A percentile compares a stretch with the other conserved stretches of the same genome.
Conservation (phyloP, 2,888 invertebrate species). For the Caenorhabditis sp. region DNA sequence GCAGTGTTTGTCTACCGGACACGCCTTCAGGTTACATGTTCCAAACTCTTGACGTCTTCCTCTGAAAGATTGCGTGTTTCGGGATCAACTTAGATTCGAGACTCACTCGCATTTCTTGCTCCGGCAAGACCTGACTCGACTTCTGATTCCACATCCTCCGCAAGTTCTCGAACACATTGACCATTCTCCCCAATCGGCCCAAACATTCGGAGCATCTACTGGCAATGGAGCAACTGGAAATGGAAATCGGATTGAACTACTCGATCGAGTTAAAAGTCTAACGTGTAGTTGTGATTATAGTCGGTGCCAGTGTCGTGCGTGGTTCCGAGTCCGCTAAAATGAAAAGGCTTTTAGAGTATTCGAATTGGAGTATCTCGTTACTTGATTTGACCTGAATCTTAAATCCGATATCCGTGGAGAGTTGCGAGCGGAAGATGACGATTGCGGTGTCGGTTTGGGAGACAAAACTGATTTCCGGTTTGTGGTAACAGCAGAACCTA, state of each 20-base stretch:
- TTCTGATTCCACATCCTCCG: constrained; percentile 80
- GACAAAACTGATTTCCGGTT: constrained; percentile 93
- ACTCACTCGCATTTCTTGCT: constrained; percentile 79
- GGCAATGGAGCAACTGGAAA: constrained; percentile 66
- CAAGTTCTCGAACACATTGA: constrained; percentile 78
- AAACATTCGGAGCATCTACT: constrained; percentile 71
- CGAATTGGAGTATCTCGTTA: constrained; percentile 54
- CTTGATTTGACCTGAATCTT: constrained; percentile 71
- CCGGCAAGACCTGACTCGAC: constrained; percentile 73
- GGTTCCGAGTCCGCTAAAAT: constrained; percentile 64
- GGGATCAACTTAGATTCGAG: too few relatives aligned
- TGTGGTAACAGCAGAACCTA: constrained; percentile 81
- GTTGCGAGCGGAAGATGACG: constrained; percentile 86
- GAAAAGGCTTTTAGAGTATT: neutral
- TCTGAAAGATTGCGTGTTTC: too few relatives aligned
- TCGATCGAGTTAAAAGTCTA: neutral
- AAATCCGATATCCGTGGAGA: constrained; percentile 78
- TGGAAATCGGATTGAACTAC: neutral
- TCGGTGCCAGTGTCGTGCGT: constrained; percentile 70
- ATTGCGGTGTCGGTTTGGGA: constrained; percentile 94
- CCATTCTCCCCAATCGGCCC: constrained; percentile 81
- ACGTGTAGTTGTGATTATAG: constrained; percentile 69
- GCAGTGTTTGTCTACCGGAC: constrained; percentile 77
- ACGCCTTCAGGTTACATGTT: constrained; percentile 80
- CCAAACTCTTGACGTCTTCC: constrained; percentile 80